A percentile compares a stretch with the other conserved stretches of the same genome.
phyloP scores from a whole-genome alignment of 2,113 vertebrate genomes.

The Arenaria interpres region DNA sequence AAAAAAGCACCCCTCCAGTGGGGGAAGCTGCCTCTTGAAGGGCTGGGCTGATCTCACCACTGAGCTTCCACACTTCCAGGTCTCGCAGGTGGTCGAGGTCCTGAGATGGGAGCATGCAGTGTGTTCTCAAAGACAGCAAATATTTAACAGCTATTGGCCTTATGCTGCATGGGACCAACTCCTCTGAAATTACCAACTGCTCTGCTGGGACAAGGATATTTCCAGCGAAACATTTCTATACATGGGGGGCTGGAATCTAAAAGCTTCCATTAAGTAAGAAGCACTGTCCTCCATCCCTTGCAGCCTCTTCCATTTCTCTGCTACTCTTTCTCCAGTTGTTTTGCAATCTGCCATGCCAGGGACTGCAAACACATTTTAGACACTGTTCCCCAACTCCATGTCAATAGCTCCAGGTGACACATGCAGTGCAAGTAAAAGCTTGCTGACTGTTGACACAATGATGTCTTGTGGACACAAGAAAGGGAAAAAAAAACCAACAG shows the following conservation, averaged over 20 bases:
- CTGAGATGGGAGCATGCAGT: background rate
- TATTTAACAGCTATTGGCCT: background rate
- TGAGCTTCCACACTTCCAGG: background rate
- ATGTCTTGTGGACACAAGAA: background rate
- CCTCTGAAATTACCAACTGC: background rate
- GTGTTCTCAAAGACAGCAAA: background rate
- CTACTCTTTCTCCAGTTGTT: background rate
- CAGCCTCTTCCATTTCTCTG: background rate
- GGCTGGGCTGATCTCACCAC: background rate
- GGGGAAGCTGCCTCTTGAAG: background rate
- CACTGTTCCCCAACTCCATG: background rate
- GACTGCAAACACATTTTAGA: background rate
- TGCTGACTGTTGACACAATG: conserved; percentile 23
- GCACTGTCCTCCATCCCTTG: background rate
- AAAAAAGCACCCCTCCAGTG: background rate
- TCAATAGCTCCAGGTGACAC: background rate
- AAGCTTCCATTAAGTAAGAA: background rate
- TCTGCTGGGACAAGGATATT: background rate
- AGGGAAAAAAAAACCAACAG: background rate
- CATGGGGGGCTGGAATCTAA: background rate
- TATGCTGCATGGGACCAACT: background rate
- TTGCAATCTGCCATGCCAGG: background rate
- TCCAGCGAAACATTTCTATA: background rate
- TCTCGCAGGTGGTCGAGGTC: background rate
- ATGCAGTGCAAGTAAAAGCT: background rate